Percentiles rank a stretch among this genome's conserved stretches.
These are phyloP conservation scores for Eulemur rubriventer DNA, from an alignment of 2,797 vertebrate species.

Conservation along the genomic window DNA sequence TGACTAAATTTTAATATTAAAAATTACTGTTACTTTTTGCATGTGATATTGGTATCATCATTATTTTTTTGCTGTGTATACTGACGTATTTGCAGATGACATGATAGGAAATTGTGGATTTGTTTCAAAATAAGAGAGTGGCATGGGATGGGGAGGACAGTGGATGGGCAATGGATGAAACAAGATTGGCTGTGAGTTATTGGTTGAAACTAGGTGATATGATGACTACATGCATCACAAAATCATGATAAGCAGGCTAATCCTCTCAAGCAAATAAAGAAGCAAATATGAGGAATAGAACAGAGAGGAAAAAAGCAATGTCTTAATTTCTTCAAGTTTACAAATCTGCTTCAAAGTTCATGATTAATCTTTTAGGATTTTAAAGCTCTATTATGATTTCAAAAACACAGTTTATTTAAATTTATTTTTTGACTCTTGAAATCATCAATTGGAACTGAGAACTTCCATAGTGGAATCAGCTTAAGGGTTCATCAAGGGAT, in stretches of 20 bases:
- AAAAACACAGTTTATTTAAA: not conserved
- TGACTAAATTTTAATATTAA: not conserved
- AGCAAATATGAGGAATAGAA: not conserved
- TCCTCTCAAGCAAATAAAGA: not conserved
- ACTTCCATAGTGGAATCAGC: not conserved
- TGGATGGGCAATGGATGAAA: not conserved
- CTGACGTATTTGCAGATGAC: not conserved
- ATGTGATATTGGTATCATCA: not conserved
- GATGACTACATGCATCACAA: not conserved
- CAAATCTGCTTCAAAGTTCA: not conserved
- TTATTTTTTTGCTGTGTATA: not conserved
- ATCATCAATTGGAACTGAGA: conserved; percentile 9
- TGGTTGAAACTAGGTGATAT: not conserved
- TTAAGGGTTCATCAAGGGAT: too few relatives aligned
- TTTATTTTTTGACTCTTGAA: conserved; percentile 24
- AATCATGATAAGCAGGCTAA: not conserved
- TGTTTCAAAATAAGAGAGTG: not conserved
- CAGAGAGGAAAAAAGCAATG: not conserved
- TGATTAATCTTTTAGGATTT: conserved; percentile 8
- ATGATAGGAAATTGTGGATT: not conserved
- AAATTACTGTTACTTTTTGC: conserved; percentile 10
- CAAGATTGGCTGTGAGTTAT: not conserved
- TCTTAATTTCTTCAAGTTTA: conserved; percentile 31
- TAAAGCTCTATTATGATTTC: not conserved
- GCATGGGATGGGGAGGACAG: not conserved